Evolutionary conservation across 2,797 vertebrate species (phyloP).

Genomic region (Cichlasoma orientale): DNA sequence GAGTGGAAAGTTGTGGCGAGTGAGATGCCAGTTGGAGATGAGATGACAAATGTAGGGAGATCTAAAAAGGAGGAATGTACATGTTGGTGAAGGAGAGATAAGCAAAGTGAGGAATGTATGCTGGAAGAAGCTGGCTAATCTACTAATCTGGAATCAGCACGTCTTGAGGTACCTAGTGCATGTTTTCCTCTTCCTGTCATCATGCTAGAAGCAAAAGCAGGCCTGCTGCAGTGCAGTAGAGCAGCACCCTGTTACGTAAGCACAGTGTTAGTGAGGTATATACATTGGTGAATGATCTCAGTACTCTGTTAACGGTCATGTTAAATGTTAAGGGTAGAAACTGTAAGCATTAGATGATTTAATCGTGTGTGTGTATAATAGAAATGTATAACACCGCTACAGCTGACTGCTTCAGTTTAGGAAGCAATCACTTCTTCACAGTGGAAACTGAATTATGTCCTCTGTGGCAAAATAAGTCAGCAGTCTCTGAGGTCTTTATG

Average conservation of each 20-base stretch:
- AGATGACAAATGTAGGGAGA: slow-evolving; percentile 12
- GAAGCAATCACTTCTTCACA: slow-evolving; percentile 3
- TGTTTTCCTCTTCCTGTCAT: slow-evolving; percentile 43
- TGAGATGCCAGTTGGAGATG: slow-evolving; percentile 7
- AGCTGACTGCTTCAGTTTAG: not conserved
- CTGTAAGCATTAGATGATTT: not conserved
- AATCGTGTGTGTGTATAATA: not conserved
- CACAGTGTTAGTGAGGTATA: not conserved
- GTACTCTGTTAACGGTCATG: not conserved
- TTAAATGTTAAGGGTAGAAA: not conserved
- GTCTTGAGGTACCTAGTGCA: slow-evolving; percentile 16
- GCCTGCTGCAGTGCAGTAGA: slow-evolving; percentile 4
- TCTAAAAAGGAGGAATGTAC: slow-evolving; percentile 46
- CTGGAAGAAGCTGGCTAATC: slow-evolving; percentile 49
- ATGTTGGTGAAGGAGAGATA: slow-evolving; percentile 30
- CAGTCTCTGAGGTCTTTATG: not conserved
- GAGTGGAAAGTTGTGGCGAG: not conserved
- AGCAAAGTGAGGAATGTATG: slow-evolving; percentile 59
- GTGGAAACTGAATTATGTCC: slow-evolving; percentile 13
- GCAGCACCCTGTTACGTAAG: slow-evolving; percentile 5
- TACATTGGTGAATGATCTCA: not conserved
- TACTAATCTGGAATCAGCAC: slow-evolving; percentile 58
- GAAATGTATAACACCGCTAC: not conserved
- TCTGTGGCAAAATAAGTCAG: not conserved
- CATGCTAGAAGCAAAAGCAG: slow-evolving; percentile 11